Evolutionary conservation across 2,888 invertebrate genomes (phyloP), one percentile per base, ranked within the genome.

Genomic region (Drosophila melanosoma): DNA sequence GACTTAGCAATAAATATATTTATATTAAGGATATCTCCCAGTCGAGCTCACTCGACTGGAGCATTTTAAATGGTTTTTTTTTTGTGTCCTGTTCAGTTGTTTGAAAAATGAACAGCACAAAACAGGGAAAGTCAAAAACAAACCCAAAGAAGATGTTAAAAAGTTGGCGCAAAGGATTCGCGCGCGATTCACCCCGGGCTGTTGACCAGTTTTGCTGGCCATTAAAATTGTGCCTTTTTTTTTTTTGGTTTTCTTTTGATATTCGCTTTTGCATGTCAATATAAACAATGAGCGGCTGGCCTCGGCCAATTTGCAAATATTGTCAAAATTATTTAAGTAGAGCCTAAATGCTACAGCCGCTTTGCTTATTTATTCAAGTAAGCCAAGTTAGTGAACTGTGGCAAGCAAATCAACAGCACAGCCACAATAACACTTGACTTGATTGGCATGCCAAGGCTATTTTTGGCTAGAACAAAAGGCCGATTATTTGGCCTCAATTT

Each of bases 211-310:
- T 74, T 68, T 75, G 75, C 68, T 61, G 71, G 80, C 82, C 84
- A 87, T 85, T 89, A 87, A 80, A 87, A 80, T 81, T 75, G 59
- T 77, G 59, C 52, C 73, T 59, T 67, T 76, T 60, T 65, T 66
- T 38, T 17, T 4, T 35, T 20, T 12, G 23, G 32, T 17, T 32
- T n/a, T 20, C 52, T 42, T 20, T 52, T 40, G 15, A 23, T 49
- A 35, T 54, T 54, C 33, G 10, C 35, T 62, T 63, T 23, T 17
- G 23, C 33, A 73, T 66, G 76, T 83, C 71, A 57, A 86, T 86
- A 77, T 87, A 77, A 87, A 87, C 89, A 85, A 85, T 85, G 89
- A 84, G 89, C 69, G 64, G 51, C 56, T 54, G 64, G 36, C 33
- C 33, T 26, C 33, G n/a, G 35, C 62, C 59, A 70, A 81, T 77